Evolutionary conservation across 2,113 vertebrate species (phyloP), one percentile per base, ranked within the genome.

Genomic region (Halcyon senegalensis): DNA sequence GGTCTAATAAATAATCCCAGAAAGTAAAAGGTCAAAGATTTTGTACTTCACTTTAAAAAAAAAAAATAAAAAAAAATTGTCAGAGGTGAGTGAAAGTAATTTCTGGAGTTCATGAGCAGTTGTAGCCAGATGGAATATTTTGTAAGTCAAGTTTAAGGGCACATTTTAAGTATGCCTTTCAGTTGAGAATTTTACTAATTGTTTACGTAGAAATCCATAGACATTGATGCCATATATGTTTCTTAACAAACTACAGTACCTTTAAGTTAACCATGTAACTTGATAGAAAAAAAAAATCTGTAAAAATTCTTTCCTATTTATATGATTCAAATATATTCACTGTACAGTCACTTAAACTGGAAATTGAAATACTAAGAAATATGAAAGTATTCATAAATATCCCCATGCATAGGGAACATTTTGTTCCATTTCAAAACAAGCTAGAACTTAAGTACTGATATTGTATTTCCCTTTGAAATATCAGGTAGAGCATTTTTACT

Each of bases 401-500:
- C 4, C 1, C 1, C 0, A 1, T 60, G 11, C 15, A 66, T 4
- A 69, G 7, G 5, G 17, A 90, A 31, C 2, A 68, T 48, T 79
- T 60, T 66, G 2, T 79, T 74, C 14, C 7, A 44, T 53, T 83
- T 83, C 50, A 73, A 64, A 88, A 73, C 14, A 12, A 72, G 5
- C 1, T 3, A 69, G 27, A 86, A 74, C 5, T 74, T 80, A 75
- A 74, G 82, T 48, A 27, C 2, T 37, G 28, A 25, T 53, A 72
- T 9, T 35, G 35, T 12, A 41, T 89, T 89, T 91, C 20, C 48
- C 10, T 70, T 73, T 77, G 28, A 88, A 85, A 69, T 66, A 85
- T 35, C 37, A 68, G 16, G 11, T 63, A 67, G 28, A 75, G 35
- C 4, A 4, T 31, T 69, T 89, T 79, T 15, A 69, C 8, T 27